These are phyloP conservation scores for Esperia sulphurella DNA, from an alignment of 2,888 invertebrate species.

Conservation along the genomic window DNA sequence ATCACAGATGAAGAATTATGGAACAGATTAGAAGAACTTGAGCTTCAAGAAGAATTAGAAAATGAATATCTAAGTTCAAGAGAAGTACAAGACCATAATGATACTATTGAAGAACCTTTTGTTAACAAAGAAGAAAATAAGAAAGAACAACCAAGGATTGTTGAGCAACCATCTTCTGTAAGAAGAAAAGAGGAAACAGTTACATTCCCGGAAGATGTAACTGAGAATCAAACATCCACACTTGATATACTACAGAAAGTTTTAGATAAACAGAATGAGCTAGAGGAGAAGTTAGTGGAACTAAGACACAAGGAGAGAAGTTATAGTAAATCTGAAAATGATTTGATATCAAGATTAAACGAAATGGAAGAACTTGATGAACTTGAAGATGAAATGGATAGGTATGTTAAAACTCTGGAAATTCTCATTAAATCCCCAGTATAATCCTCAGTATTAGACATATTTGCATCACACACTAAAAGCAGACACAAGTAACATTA, in stretches of 20 bases:
- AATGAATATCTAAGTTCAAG: constrained; percentile 36
- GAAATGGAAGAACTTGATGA: constrained; percentile 75
- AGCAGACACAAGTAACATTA: no score
- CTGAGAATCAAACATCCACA: constrained; percentile 28
- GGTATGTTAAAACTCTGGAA: constrained; percentile 42
- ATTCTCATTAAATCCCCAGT: no score
- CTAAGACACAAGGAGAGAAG: constrained; percentile 42
- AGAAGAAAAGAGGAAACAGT: background rate
- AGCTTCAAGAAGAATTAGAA: constrained; percentile 80
- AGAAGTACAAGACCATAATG: background rate
- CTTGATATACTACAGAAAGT: constrained; percentile 49
- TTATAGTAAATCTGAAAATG: constrained; percentile 48
- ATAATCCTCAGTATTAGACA: no score
- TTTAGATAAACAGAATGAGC: constrained; percentile 52
- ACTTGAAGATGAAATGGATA: constrained; percentile 78
- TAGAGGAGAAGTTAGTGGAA: constrained; percentile 48
- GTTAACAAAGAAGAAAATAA: constrained; percentile 21
- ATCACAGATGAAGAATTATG: constrained; percentile 58
- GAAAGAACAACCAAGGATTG: no score
- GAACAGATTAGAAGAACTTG: constrained; percentile 80
- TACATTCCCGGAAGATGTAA: constrained; percentile 11
- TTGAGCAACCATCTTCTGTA: no score
- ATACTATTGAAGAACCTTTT: constrained; percentile 18
- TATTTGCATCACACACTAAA: no score
- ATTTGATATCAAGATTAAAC: constrained; percentile 70